Conservation (phyloP, 2,888 invertebrate species). For the Volucella zonaria region DNA sequence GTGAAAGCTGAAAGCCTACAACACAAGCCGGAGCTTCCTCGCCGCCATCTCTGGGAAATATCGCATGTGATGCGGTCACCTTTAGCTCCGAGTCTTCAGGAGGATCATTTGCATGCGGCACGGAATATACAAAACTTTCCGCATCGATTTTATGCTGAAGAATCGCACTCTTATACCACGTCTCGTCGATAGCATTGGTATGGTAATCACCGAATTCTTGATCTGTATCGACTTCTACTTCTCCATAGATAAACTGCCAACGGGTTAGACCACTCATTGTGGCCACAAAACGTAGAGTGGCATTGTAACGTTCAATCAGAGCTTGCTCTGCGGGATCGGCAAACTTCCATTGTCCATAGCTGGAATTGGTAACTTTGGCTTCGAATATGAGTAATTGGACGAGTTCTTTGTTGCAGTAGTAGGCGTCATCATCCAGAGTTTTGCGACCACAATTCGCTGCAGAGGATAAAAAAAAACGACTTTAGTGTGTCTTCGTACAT, state of each 20-base stretch:
- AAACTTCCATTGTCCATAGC: constrained; percentile 84
- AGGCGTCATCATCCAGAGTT: constrained; percentile 87
- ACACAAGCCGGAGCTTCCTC: constrained; percentile 93
- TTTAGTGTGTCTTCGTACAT: not conserved
- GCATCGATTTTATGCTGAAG: constrained; percentile 91
- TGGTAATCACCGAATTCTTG: constrained; percentile 90
- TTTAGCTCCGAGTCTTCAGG: constrained; percentile 84
- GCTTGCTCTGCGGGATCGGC: constrained; percentile 83
- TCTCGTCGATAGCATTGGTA: constrained; percentile 91
- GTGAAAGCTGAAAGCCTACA: constrained; percentile 93
- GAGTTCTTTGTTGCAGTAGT: constrained; percentile 92
- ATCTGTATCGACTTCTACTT: constrained; percentile 83
- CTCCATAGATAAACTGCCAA: constrained; percentile 90
- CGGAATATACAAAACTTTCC: constrained; percentile 90
- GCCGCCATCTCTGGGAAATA: constrained; percentile 90
- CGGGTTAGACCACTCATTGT: constrained; percentile 95
- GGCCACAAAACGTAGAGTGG: constrained; percentile 91
- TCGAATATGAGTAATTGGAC: constrained; percentile 94
- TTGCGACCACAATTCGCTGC: constrained; percentile 87
- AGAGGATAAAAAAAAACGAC: not conserved
- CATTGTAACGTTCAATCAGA: constrained; percentile 87
- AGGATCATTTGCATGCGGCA: constrained; percentile 85
- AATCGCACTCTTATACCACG: constrained; percentile 95
- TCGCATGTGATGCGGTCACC: constrained; percentile 92
- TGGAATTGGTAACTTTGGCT: constrained; percentile 88